phyloP scores from a whole-genome alignment of 2,797 vertebrate genomes.

The Melopsittacus undulatus region DNA sequence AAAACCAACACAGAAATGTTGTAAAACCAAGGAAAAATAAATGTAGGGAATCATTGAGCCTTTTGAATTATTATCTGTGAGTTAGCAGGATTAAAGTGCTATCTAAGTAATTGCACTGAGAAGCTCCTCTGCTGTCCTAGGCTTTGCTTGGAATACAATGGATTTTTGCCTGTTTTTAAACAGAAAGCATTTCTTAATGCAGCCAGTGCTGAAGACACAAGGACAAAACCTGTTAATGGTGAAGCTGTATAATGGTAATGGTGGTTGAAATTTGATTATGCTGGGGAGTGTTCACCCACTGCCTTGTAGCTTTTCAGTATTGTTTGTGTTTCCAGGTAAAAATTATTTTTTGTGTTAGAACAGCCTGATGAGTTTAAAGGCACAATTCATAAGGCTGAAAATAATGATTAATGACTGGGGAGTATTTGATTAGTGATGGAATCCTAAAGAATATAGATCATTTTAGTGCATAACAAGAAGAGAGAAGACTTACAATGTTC shows the following conservation, averaged over 20 bases:
- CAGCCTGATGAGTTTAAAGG: not conserved
- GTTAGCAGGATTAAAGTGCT: not conserved
- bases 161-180: not conserved
- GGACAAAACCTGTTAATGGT: not conserved
- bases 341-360: not conserved
- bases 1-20: conserved; percentile 32
- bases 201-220: not conserved
- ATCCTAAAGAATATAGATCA: not conserved
- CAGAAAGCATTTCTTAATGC: not conserved
- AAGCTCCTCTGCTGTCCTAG: not conserved
- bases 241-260: not conserved
- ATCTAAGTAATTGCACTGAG: not conserved
- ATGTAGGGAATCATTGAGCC: not conserved
- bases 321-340: not conserved
- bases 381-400: not conserved
- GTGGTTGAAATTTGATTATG: not conserved
- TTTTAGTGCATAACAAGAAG: not conserved
- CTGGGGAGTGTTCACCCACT: not conserved
- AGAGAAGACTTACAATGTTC: conserved; percentile 88
- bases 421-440: not conserved
- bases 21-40: not conserved
- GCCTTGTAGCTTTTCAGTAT: not conserved
- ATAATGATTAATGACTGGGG: not conserved
- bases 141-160: not conserved
- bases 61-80: not conserved